A percentile compares a stretch with the other conserved stretches of the same genome.
phyloP scores from a whole-genome alignment of 2,888 invertebrate species.

The Spialia ferax region DNA sequence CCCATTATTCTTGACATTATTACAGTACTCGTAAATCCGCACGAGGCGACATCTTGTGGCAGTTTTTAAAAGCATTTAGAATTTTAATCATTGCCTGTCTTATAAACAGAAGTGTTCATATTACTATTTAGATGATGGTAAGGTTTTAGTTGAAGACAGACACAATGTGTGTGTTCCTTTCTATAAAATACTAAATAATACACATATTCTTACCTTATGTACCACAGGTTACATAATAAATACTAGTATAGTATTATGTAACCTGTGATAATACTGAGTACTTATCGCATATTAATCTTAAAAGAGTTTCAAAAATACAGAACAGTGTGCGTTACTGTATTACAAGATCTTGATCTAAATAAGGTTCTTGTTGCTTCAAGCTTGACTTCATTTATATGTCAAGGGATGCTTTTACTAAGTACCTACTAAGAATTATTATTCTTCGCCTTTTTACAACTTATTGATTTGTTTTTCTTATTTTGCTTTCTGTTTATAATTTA shows the following conservation, averaged over 20 bases:
- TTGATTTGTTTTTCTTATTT: neutral
- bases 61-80: neutral
- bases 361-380: conserved; percentile 5
- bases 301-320: neutral
- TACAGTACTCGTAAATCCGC: conserved; percentile 44
- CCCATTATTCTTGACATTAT: conserved; percentile 50
- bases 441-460: neutral
- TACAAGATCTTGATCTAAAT: conserved; percentile 18
- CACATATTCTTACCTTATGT: too few relatives aligned
- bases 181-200: too few relatives aligned
- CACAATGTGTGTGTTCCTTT: too few relatives aligned
- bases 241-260: too few relatives aligned
- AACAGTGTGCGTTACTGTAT: neutral
- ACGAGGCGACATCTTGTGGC: conserved; percentile 24
- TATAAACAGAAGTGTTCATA: too few relatives aligned
- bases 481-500: too few relatives aligned
- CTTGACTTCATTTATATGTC: conserved; percentile 5
- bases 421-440: conserved; percentile 2
- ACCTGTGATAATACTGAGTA: too few relatives aligned
- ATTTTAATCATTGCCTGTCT: too few relatives aligned
- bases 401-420: conserved; percentile 11
- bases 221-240: too few relatives aligned
- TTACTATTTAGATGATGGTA: too few relatives aligned
- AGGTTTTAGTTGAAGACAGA: too few relatives aligned
- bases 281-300: neutral